Evolutionary conservation across 92 coral and sea anemone genomes (phyloP), one percentile per base, ranked within the genome.

Genomic region (Pocillopora grandis): DNA sequence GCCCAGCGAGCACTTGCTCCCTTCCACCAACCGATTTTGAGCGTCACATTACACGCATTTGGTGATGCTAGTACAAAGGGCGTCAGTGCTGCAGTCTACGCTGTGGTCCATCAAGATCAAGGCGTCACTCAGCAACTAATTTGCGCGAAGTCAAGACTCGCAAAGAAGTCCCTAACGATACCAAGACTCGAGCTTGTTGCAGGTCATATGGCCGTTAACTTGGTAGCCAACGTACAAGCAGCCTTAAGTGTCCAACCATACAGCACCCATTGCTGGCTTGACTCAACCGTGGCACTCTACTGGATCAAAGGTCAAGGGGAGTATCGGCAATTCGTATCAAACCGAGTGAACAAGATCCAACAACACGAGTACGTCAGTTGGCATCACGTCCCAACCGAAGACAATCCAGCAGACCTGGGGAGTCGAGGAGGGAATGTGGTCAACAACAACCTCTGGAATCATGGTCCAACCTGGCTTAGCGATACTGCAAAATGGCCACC

Each of bases 261-360:
- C n/a, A 3, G 18, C 62, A 23, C 66, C 13, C 86, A 87, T 69
- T 81, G 87, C 78, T 81, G 79, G 82, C 83, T 75, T 18, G 82
- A 81, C 72, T 81, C 76, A 74, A 65, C 90, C 8, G 81, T 80
- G 35, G 85, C 85, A 36, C 85, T 80, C 61, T 87, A 87, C 71
- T 81, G 86, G 86, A 81, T 87, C 77, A 79, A 86, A 42, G 89
- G 85, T 35, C 77, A 72, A 58, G 89, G 89, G 84, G 85, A 86
- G 86, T 80, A 86, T 35, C 64, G 82, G 42, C 79, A 81, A 63
- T 81, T 87, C 52, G 87, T 81, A 20, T 59, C 75, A 14, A 80
- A 75, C 82, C 66, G 90, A 81, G 87, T 87, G 73, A 62, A 87
- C 79, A 87, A 87, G 86, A 87, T 87, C 65, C 90, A 81, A 36